These are phyloP conservation scores for Eretmochelys imbricata DNA, from an alignment of 2,113 vertebrate genomes.

Conservation along the genomic window DNA sequence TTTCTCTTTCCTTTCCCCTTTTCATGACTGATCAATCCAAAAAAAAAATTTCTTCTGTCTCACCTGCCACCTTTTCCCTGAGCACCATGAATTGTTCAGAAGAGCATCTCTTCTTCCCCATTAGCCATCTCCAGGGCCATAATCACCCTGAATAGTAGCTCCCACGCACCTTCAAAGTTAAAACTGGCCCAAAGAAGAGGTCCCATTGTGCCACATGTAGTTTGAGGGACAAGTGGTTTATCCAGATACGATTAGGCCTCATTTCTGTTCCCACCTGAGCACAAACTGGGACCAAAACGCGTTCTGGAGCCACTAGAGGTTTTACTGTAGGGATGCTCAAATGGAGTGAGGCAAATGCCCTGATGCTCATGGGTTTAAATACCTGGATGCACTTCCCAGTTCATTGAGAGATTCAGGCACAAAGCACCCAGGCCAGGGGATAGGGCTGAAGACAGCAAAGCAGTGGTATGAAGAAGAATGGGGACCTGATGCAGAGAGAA, in stretches of 20 bases:
- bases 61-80: not conserved
- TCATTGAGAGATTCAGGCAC: not conserved
- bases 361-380: not conserved
- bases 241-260: not conserved
- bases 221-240: not conserved
- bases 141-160: not conserved
- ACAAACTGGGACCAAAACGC: not conserved
- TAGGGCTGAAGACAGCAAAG: not conserved
- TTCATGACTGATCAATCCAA: not conserved
- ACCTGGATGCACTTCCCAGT: not conserved
- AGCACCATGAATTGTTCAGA: not conserved
- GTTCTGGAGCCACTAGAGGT: not conserved
- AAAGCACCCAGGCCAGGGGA: not conserved
- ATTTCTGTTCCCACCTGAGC: not conserved
- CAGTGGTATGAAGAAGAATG: slow-evolving; percentile 13
- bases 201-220: not conserved
- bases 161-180: not conserved
- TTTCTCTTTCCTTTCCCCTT: slow-evolving; percentile 29
- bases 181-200: not conserved
- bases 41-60: not conserved
- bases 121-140: not conserved
- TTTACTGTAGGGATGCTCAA: not conserved
- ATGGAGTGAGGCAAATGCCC: not conserved
- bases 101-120: not conserved
- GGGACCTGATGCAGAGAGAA: not conserved